phyloP scores from a whole-genome alignment of 2,888 invertebrate species.

The Dicranocentrus wangi region DNA sequence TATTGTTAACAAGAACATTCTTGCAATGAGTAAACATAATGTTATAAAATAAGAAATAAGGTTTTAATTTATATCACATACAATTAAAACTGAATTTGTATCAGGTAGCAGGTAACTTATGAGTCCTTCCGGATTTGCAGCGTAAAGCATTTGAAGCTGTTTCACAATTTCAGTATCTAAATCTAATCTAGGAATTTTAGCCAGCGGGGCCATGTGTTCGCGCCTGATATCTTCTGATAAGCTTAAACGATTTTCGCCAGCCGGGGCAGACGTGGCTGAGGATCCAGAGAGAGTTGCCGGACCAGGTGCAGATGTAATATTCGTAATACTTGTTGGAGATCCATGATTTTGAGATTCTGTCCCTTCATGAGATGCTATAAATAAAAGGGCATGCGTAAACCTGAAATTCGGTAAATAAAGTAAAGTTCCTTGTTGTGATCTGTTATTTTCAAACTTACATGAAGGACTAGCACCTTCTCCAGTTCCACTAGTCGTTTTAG shows the following conservation, averaged over 20 bases:
- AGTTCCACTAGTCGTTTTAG: constrained; percentile 35
- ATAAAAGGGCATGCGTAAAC: not conserved
- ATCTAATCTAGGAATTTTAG: constrained; percentile 49
- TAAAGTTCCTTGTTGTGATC: not conserved
- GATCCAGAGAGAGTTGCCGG: not conserved
- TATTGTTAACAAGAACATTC: not conserved
- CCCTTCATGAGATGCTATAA: constrained; percentile 24
- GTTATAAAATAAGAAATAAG: constrained; percentile 4
- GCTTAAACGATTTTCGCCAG: constrained; percentile 50
- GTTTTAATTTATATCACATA: constrained; percentile 13
- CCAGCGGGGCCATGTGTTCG: constrained; percentile 50
- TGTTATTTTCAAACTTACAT: constrained; percentile 1
- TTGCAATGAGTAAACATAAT: too few relatives aligned
- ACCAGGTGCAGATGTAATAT: not conserved
- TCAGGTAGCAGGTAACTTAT: constrained; percentile 54
- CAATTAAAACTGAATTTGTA: constrained; percentile 39
- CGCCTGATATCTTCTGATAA: constrained; percentile 49
- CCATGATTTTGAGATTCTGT: constrained; percentile 39
- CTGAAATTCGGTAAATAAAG: too few relatives aligned
- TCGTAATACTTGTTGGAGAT: too few relatives aligned
- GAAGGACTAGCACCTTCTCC: constrained; percentile 19
- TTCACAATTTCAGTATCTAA: constrained; percentile 51
- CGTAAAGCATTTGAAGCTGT: constrained; percentile 49
- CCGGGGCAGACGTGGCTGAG: not conserved
- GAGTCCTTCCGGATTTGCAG: constrained; percentile 47